Evolutionary conservation across 2,797 vertebrate genomes (phyloP).

Genomic region (Notolabrus celidotus): DNA sequence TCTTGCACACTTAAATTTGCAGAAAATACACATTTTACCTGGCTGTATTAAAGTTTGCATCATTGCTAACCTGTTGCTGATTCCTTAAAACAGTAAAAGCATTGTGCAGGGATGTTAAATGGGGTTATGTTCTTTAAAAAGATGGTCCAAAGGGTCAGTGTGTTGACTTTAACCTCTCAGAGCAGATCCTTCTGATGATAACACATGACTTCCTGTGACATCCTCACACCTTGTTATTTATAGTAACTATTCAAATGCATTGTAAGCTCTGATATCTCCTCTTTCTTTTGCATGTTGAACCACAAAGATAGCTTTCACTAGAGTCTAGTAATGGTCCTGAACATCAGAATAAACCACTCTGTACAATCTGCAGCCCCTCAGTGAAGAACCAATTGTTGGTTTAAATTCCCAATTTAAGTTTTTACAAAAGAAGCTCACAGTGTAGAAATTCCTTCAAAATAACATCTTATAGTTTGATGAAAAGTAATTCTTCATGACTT

Average conservation of each 20-base stretch:
- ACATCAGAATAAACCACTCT: not conserved
- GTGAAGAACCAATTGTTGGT: no score
- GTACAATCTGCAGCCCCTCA: not conserved
- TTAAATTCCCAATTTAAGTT: not conserved
- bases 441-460: no score
- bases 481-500: not conserved
- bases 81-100: not conserved
- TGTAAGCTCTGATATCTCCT: not conserved
- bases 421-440: no score
- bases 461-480: not conserved
- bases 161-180: not conserved
- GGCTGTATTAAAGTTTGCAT: no score
- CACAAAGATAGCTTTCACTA: no score
- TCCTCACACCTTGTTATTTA: no score
- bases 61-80: no score
- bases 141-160: not conserved
- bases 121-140: not conserved
- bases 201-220: no score
- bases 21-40: no score
- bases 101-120: not conserved
- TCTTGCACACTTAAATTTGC: no score
- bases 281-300: not conserved
- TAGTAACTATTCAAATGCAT: not conserved
- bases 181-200: not conserved
- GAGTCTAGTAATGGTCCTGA: no score